Conservation (phyloP, 2,113 vertebrate genomes). For the Triplophysa dalaica region DNA sequence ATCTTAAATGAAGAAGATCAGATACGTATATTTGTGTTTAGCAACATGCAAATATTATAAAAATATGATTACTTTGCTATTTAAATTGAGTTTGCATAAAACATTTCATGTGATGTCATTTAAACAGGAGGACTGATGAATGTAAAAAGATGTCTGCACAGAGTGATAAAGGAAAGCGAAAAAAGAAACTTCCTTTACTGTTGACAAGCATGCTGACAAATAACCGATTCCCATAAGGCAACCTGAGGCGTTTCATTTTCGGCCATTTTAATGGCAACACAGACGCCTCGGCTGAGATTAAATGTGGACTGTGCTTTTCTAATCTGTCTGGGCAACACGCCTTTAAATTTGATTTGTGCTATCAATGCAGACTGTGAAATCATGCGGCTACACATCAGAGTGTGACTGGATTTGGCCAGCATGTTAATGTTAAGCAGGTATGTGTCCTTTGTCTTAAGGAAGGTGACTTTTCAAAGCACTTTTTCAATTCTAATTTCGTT, state of each 20-base stretch:
- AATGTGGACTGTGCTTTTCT: conserved; percentile 66
- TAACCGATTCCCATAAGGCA: conserved; percentile 41
- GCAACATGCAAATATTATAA: too few relatives aligned
- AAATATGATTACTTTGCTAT: too few relatives aligned
- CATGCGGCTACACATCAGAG: conserved; percentile 75
- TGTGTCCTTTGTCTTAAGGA: conserved; percentile 34
- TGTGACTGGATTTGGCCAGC: conserved; percentile 67
- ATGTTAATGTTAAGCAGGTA: conserved; percentile 68
- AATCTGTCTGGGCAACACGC: conserved; percentile 68
- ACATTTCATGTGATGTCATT: too few relatives aligned
- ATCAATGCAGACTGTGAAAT: conserved; percentile 76
- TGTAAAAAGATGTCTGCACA: background rate
- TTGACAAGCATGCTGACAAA: conserved; percentile 31
- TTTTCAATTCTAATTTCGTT: background rate
- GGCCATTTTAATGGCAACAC: conserved; percentile 54
- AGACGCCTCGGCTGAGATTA: conserved; percentile 55
- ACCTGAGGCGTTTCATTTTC: conserved; percentile 53
- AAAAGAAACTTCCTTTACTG: conserved; percentile 32
- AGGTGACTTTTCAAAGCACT: conserved; percentile 12
- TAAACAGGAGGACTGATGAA: too few relatives aligned
- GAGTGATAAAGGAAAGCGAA: background rate
- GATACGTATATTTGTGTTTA: too few relatives aligned
- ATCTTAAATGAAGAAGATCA: conserved; percentile 5
- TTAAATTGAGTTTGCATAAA: too few relatives aligned
- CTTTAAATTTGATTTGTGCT: conserved; percentile 75